Evolutionary conservation across 2,113 vertebrate genomes (phyloP).

Genomic region (Uria aalge): DNA sequence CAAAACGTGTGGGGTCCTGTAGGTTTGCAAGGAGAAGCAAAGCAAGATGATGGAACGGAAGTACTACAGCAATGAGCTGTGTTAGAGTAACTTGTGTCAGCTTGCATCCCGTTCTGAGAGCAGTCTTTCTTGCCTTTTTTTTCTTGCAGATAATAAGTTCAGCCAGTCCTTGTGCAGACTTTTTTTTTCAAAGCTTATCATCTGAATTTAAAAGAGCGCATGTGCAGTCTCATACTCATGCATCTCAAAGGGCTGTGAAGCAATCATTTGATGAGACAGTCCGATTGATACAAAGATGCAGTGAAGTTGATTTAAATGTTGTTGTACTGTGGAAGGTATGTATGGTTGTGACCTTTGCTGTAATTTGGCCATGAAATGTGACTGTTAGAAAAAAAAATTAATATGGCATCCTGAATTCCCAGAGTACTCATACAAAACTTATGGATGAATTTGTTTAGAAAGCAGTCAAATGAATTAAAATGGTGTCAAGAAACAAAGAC

Average conservation of each 20-base stretch:
- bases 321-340: constrained; percentile 94
- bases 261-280: constrained; percentile 63
- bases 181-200: constrained; percentile 87
- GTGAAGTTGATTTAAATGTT: constrained; percentile 88
- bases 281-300: constrained; percentile 83
- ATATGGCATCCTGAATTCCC: not conserved
- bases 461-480: not conserved
- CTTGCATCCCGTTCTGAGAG: not conserved
- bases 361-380: not conserved
- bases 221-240: not conserved
- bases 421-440: accelerated
- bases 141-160: constrained; percentile 89
- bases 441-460: not conserved
- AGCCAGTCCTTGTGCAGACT: constrained; percentile 94
- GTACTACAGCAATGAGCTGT: not conserved
- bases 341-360: not conserved
- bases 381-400: not conserved
- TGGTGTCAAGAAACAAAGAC: not conserved
- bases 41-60: not conserved
- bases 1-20: not conserved
- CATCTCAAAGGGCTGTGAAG: constrained; percentile 55
- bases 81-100: not conserved
- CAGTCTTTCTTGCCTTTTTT: not conserved
- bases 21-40: not conserved
- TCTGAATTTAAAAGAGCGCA: constrained; percentile 70